A percentile compares a stretch with the other conserved stretches of the same genome.
Conservation (phyloP, 23 tunicate species). For the Ciona savignyi region DNA sequence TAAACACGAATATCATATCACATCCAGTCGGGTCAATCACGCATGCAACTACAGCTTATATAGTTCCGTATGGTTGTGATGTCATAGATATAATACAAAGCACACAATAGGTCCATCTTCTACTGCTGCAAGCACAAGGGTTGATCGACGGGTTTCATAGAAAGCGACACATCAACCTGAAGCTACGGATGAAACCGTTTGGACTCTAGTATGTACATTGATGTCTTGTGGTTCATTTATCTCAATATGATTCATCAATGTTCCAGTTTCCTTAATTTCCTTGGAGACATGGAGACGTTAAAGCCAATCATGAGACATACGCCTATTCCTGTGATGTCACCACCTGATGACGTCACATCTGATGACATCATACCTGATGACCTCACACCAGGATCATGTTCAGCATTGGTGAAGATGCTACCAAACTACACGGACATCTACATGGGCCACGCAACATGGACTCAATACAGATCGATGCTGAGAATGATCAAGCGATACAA, state of each 20-base stretch:
- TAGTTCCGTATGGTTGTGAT: no score
- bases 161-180: constrained; percentile 9
- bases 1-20: neutral
- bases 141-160: constrained; percentile 33
- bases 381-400: constrained; percentile 35
- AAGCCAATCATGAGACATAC: neutral
- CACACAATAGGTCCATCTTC: neutral
- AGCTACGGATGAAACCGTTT: constrained; percentile 46
- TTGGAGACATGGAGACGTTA: constrained; percentile 6
- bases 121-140: constrained; percentile 48
- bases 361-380: constrained; percentile 7
- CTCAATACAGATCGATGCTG: constrained; percentile 20
- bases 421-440: constrained; percentile 20
- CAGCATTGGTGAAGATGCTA: constrained; percentile 38
- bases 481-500: constrained; percentile 36
- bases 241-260: no score
- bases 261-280: neutral
- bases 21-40: no score
- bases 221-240: no score
- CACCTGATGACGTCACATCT: no score
- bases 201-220: constrained; percentile 26
- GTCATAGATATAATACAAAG: no score
- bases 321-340: no score
- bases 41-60: no score
- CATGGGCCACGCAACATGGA: constrained; percentile 46